A percentile compares a stretch with the other conserved stretches of the same genome.
Evolutionary conservation across 2,888 invertebrate genomes (phyloP).

Genomic region (Druceiella hillmani): DNA sequence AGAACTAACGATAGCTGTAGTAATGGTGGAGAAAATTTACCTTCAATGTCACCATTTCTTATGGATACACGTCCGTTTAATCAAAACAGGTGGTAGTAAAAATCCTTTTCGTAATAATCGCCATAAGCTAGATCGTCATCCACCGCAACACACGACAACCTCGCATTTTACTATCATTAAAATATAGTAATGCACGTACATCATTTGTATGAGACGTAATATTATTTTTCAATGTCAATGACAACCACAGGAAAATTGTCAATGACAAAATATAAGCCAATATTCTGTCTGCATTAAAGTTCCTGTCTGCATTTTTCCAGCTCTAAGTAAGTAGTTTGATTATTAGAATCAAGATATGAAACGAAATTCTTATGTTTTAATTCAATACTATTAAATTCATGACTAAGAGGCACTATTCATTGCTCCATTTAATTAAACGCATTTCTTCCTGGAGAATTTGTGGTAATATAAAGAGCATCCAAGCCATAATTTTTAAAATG

Average conservation of each 20-base stretch:
- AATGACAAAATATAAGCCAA: conserved; percentile 14
- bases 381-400: conserved; percentile 13
- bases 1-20: conserved; percentile 13
- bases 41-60: conserved; percentile 19
- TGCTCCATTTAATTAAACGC: conserved; percentile 18
- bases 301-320: not conserved
- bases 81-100: conserved; percentile 22
- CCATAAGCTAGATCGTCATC: conserved; percentile 17
- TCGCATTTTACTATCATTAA: conserved; percentile 22
- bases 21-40: conserved; percentile 16
- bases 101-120: conserved; percentile 18
- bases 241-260: conserved; percentile 17
- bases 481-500: no score
- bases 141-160: conserved; percentile 14
- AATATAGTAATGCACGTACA: conserved; percentile 19
- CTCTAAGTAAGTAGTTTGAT: not conserved
- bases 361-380: conserved; percentile 10
- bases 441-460: conserved; percentile 5
- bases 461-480: no score
- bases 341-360: conserved; percentile 11
- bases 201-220: conserved; percentile 27
- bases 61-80: conserved; percentile 16
- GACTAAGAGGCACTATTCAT: conserved; percentile 19
- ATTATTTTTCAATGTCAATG: conserved; percentile 16
- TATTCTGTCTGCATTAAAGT: not conserved